Base-by-base conservation (phyloP, 2,113 vertebrate genomes). In the Puffinus mauretanicus region DNA sequence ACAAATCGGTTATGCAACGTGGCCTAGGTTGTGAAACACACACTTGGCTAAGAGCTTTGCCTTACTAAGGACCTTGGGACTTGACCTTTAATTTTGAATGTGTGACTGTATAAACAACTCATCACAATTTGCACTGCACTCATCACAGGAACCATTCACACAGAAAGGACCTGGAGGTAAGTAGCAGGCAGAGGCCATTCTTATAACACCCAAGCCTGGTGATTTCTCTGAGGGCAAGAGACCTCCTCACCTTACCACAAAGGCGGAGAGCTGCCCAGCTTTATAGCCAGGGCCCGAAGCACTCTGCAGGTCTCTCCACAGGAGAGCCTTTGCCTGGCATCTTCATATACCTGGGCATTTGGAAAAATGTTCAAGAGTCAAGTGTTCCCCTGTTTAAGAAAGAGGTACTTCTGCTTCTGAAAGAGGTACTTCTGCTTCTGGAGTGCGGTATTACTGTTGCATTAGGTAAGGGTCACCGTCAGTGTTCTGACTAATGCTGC, bases 51-150 rank as follows among this genome's bases (percentile, higher is more conserved):
- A 51, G 72, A 81, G 61, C 30, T 93, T 78, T 88, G 32, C 64
- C 64, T 90, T 71, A 58, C 52, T 54, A 44, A 78, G 38, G 71
- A 81, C 76, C 60, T 94, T 91, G 91, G 36, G 54, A 77, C 79
- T 69, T 87, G 88, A 91, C 81, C 81, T 91, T 72, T 89, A 65
- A 42, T 94, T 97, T 71, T 89, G 62, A 80, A 49, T 11, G 9
- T 38, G 44, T 44, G 69, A 34, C 49, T 71, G 57, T 73, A 42
- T 61, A 89, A 94, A 89, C 30, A 81, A 89, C 22, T 47, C 55
- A 57, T 46, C 55, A 27, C 60, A 71, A 55, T 89, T 75, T 5
- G 72, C 72, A 30, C 76, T 81, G 17, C 0, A 0, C 49, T 95
- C 17, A 1, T 79, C 81, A 76, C 69, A 60, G 38, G 93, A 64